Evolutionary conservation across 2,797 vertebrate species (phyloP), one percentile per base, ranked within the genome.

Genomic region (Artibeus jamaicensis): DNA sequence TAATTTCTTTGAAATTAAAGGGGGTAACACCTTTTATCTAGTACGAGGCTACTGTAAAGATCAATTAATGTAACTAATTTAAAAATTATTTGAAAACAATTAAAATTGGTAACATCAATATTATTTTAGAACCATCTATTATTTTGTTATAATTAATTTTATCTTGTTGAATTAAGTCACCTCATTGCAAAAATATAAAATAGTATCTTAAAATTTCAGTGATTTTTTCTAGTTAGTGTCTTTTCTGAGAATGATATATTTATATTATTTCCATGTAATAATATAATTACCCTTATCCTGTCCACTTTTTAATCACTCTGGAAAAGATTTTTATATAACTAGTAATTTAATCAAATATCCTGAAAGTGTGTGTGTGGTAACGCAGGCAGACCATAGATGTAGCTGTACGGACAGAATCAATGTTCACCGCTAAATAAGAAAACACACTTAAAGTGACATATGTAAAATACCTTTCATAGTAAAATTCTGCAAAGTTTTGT

Each of bases 321-420:
- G 95, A 98, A 95, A 59, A 50, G 16, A 68, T 78, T 97, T 98
- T 98, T 96, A 94, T 59, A 0, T 94, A 97, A 96, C 77, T 93
- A 96, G 76, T 95, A 96, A 97, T 96, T 98, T 97, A 97, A 97
- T 96, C 67, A 96, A 70, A 96, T 97, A 98, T 96, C 86, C 83
- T 71, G 73, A 89, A 98, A 97, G 77, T 53, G 4, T 95, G 48
- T 81, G 89, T 98, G 95, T 86, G 97, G 65, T 86, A 94, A 3
- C 62, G 96, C 94, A 98, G 97, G 96, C 93, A 98, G 48, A 59
- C 32, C 57, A 78, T 44, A 78, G 50, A 74, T 86, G 83, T 97
- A 98, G 97, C 96, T 98, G 93, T 94, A 98, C 98, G 97, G 97
- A 97, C 96, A 94, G 82, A 97, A 97, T 1, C 77, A 89, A 97